Base-by-base conservation (phyloP, 2,888 invertebrate species). In the Hirtodrosophila duncani region DNA sequence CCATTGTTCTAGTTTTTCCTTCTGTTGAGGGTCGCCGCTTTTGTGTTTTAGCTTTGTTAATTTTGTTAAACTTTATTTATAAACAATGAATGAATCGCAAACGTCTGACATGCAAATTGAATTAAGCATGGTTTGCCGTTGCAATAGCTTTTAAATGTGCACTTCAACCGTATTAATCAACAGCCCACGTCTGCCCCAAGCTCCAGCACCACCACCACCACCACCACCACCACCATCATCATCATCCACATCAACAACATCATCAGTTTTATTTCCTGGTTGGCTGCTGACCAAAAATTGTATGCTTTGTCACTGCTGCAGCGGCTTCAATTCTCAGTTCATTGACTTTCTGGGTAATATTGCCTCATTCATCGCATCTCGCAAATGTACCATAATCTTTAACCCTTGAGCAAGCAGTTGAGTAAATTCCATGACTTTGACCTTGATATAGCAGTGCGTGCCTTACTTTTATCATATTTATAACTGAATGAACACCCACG, bases 121-220 rank as follows among this genome's bases (percentile, higher is more conserved):
- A 72, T 77, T 77, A 69, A 62, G 63, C 52, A 24, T 33, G 48
- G 57, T 36, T 38, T 39, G 30, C 44, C 20, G 24, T 9, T 21
- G 26, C 21, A 8, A 29, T 17, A 33, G 41, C 51, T 37, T 58
- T 49, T 51, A 36, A 58, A 50, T 58, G 36, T 58, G 41, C 49
- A 67, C 51, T 59, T n/a, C n/a, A n/a, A n/a, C n/a, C 27, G 29
- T 31, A 48, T 71, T 66, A 61, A 71, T 75, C 63, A 70, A 57
- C 36, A 23, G 26, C 13, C 20, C n/a, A n/a, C n/a, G n/a, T n/a
- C n/a, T n/a, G n/a, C n/a, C n/a, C n/a, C n/a, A n/a, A n/a, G n/a
- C n/a, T n/a, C n/a, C n/a, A n/a, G n/a, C n/a, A n/a, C n/a, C n/a
- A n/a, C n/a, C n/a, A n/a, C n/a, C n/a, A n/a, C n/a, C n/a, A n/a